Percentiles rank a stretch among this genome's conserved stretches.
Conservation (phyloP, 2,888 invertebrate species). For the Andrena fulva region DNA sequence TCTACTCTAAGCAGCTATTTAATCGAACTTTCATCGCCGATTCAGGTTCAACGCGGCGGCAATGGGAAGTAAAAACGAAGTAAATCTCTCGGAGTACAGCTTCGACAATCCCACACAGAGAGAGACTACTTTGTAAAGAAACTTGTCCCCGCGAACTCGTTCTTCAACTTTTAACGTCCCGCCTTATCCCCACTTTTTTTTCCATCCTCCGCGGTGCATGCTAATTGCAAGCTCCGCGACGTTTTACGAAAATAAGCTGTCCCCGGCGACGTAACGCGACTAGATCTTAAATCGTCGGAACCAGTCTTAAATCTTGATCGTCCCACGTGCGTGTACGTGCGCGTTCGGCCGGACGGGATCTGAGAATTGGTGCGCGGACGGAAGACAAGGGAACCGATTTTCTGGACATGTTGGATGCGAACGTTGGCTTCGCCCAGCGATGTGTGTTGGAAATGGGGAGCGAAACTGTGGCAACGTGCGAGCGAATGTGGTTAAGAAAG, state of each 20-base stretch:
- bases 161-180: constrained; percentile 31
- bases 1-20: background rate
- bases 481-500: too few species aligned
- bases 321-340: constrained; percentile 30
- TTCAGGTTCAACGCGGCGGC: constrained; percentile 13
- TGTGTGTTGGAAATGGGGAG: constrained; percentile 7
- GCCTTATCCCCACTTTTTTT: background rate
- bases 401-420: background rate
- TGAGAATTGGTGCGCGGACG: constrained; percentile 23
- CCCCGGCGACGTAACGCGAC: constrained; percentile 21
- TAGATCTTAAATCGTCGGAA: constrained; percentile 49
- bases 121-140: background rate
- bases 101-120: constrained; percentile 2
- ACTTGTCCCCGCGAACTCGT: constrained; percentile 28
- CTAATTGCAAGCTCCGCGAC: constrained; percentile 13
- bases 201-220: constrained; percentile 3
- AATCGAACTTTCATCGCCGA: background rate
- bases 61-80: background rate
- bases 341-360: background rate
- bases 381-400: constrained; percentile 15
- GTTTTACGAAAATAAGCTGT: constrained; percentile 38
- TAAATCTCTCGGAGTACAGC: background rate
- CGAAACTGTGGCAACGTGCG: background rate
- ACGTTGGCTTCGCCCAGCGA: constrained; percentile 4
- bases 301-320: constrained; percentile 54